These are phyloP conservation scores for Siderastrea radians DNA, from an alignment of 92 coral and sea anemone species.

Conservation along the genomic window DNA sequence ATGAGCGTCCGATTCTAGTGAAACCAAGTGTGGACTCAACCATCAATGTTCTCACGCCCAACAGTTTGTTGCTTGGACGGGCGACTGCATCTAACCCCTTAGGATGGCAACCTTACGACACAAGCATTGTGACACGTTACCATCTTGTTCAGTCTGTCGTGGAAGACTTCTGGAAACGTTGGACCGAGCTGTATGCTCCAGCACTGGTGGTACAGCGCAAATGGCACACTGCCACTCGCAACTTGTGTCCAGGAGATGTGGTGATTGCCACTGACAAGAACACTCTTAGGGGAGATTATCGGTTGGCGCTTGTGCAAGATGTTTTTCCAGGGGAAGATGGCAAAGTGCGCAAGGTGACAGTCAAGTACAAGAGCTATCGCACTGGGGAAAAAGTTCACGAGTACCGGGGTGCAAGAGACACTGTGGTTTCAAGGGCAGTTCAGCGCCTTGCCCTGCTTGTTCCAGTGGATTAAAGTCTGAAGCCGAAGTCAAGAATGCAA, in stretches of 20 bases:
- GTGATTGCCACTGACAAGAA: not conserved
- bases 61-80: conserved; percentile 68
- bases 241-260: too few species aligned
- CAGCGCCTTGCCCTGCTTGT: too few species aligned
- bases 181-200: conserved; percentile 76
- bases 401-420: too few species aligned
- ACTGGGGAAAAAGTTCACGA: too few species aligned
- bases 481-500: too few species aligned
- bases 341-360: too few species aligned
- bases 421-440: too few species aligned
- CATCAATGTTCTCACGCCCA: conserved; percentile 68
- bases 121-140: conserved; percentile 23
- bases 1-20: conserved; percentile 70
- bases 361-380: too few species aligned
- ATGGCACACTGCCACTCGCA: conserved; percentile 20
- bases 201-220: conserved; percentile 14
- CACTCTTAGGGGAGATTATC: not conserved
- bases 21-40: conserved; percentile 64
- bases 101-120: conserved; percentile 61
- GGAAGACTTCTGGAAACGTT: conserved; percentile 62
- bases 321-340: not conserved
- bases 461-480: too few species aligned
- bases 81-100: too few species aligned
- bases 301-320: not conserved
- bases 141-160: conserved; percentile 64